A percentile compares a stretch with the other conserved stretches of the same genome.
Conservation (phyloP, 1,140 invertebrate genomes). For the Dolichoris vasculosae region DNA sequence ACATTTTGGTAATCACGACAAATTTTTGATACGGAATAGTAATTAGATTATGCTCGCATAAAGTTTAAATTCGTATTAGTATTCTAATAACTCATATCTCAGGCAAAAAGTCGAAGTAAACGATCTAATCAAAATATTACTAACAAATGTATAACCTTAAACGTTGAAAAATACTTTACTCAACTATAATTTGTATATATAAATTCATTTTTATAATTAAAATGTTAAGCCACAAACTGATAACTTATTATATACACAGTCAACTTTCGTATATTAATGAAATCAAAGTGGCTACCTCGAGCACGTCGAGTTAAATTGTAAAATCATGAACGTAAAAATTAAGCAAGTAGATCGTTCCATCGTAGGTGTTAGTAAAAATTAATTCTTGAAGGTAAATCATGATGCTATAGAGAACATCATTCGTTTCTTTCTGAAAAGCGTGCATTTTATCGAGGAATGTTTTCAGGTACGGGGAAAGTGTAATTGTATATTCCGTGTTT, state of each 20-base stretch:
- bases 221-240: too few species aligned
- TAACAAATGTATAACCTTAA: too few species aligned
- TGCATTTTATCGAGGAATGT: constrained; percentile 50
- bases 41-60: not conserved
- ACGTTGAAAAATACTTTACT: too few species aligned
- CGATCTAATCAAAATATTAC: too few species aligned
- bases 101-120: not conserved
- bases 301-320: not conserved
- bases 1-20: too few species aligned
- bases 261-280: not conserved
- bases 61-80: not conserved
- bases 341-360: not conserved
- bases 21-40: too few species aligned
- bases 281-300: not conserved
- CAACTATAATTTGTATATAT: too few species aligned
- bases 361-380: constrained; percentile 25
- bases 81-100: not conserved
- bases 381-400: constrained; percentile 30
- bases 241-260: too few species aligned
- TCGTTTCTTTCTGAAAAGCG: not conserved
- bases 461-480: constrained; percentile 54
- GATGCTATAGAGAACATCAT: not conserved
- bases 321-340: not conserved
- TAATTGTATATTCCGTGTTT: constrained; percentile 73
- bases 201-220: too few species aligned